phyloP scores from a whole-genome alignment of 2,113 vertebrate genomes.

The Cinclus mexicanus region DNA sequence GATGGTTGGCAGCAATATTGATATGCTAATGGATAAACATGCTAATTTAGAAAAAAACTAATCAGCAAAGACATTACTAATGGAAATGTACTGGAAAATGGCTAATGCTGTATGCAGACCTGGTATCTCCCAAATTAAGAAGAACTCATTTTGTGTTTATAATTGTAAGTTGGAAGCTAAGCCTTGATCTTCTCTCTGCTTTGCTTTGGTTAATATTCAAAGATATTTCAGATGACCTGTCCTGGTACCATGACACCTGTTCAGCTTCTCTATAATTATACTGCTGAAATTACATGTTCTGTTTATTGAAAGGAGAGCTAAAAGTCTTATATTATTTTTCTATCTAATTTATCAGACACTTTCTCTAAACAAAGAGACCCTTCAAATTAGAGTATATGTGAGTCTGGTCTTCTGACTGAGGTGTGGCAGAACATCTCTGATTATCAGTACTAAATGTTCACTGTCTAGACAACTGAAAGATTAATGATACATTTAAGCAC shows the following conservation, averaged over 20 bases:
- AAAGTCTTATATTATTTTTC: background rate
- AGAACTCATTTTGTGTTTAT: constrained; percentile 72
- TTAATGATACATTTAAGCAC: background rate
- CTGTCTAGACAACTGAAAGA: background rate
- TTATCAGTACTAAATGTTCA: background rate
- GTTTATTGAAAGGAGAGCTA: background rate
- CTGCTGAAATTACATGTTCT: constrained; percentile 23
- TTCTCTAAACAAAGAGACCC: background rate
- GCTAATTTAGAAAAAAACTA: constrained; percentile 85
- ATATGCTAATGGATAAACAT: constrained; percentile 86
- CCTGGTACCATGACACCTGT: background rate
- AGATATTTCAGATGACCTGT: constrained; percentile 47
- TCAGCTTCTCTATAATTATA: constrained; percentile 36
- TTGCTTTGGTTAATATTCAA: constrained; percentile 39
- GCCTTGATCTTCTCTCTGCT: constrained; percentile 55
- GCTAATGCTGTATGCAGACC: constrained; percentile 81
- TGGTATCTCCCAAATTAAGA: constrained; percentile 76
- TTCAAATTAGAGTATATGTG: background rate
- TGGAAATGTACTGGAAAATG: constrained; percentile 85
- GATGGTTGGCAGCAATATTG: constrained; percentile 85
- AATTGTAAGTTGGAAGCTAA: constrained; percentile 70
- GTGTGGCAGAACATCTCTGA: background rate
- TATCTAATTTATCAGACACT: background rate
- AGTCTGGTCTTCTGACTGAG: background rate
- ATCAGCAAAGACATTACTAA: constrained; percentile 85